Evolutionary conservation across 2,888 invertebrate genomes (phyloP).

Genomic region (Phoronis australis): DNA sequence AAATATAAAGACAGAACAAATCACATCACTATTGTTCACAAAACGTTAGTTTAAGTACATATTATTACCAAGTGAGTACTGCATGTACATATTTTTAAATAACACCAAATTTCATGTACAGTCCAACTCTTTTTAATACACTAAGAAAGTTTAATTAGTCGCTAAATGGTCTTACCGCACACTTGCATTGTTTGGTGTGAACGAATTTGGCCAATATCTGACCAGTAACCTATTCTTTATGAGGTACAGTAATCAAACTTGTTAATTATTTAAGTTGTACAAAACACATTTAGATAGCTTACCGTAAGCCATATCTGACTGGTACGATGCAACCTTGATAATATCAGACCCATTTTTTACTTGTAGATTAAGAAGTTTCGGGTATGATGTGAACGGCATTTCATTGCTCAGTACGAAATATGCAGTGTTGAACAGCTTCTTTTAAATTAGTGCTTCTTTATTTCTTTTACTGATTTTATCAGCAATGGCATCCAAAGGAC

Average conservation of each 20-base stretch:
- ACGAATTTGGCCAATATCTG: too few species aligned
- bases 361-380: conserved; percentile 1
- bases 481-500: background rate
- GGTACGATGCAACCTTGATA: background rate
- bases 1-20: background rate
- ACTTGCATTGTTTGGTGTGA: too few species aligned
- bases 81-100: too few species aligned
- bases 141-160: too few species aligned
- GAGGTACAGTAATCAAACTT: background rate
- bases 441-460: background rate
- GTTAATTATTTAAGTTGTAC: too few species aligned
- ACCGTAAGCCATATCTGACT: background rate
- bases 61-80: too few species aligned
- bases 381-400: background rate
- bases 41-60: background rate
- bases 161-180: too few species aligned
- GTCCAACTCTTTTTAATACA: too few species aligned
- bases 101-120: too few species aligned
- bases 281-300: too few species aligned
- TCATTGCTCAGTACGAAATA: background rate
- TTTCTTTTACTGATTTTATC: background rate
- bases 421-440: background rate
- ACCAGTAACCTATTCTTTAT: too few species aligned
- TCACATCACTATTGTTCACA: background rate
- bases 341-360: conserved; percentile 4